Conservation (phyloP, 1,140 invertebrate genomes). For the Drosophila athabasca region DNA sequence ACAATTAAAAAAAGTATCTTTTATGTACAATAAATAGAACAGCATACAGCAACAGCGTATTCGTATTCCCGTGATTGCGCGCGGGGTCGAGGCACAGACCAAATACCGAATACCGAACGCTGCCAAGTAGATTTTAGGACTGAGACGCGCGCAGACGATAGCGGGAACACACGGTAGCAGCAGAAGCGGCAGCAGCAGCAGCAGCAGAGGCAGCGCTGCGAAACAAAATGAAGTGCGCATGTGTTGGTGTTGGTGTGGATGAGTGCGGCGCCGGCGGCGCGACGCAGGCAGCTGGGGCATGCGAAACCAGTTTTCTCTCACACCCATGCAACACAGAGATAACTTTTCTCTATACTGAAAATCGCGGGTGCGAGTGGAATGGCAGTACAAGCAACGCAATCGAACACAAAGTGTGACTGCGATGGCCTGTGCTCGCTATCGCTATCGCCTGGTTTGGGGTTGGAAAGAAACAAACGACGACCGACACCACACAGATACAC, state of each 20-base stretch:
- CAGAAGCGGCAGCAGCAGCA: too few species aligned
- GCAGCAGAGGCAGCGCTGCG: constrained; percentile 1
- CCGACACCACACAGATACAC: too few species aligned
- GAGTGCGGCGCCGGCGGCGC: not conserved
- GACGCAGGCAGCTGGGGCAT: constrained; percentile 9
- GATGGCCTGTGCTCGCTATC: constrained; percentile 21
- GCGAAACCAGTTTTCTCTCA: constrained; percentile 58
- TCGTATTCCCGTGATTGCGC: too few species aligned
- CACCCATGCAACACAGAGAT: constrained; percentile 6
- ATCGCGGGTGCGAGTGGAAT: constrained; percentile 47
- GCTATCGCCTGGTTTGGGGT: constrained; percentile 18
- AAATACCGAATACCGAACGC: constrained; percentile 30
- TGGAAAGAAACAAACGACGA: constrained; percentile 58
- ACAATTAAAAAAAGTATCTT: too few species aligned
- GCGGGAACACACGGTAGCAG: too few species aligned
- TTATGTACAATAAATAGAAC: too few species aligned
- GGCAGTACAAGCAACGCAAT: constrained; percentile 23
- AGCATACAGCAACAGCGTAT: too few species aligned
- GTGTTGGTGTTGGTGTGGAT: constrained; percentile 36
- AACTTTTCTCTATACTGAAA: constrained; percentile 67
- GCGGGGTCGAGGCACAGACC: too few species aligned
- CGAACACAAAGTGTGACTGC: constrained; percentile 20
- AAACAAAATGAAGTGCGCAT: constrained; percentile 65
- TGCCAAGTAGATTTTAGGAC: constrained; percentile 54
- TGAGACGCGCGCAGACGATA: constrained; percentile 12